Percentiles rank a stretch among this genome's conserved stretches.
These are phyloP conservation scores for Callosobruchus maculatus DNA, from an alignment of 2,888 invertebrate species.

Conservation along the genomic window DNA sequence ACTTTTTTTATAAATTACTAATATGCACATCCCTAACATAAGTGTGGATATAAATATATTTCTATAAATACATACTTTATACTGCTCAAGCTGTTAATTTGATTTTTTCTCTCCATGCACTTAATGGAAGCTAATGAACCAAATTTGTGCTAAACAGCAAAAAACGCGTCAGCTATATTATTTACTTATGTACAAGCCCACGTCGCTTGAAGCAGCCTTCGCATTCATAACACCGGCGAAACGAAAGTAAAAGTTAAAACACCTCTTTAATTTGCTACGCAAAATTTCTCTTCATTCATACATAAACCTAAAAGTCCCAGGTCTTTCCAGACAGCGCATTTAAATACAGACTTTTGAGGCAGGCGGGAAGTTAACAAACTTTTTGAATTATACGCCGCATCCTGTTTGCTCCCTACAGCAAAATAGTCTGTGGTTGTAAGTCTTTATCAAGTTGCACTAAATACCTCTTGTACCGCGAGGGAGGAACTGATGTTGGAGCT, in stretches of 20 bases:
- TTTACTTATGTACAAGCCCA: not conserved
- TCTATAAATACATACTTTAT: too few species aligned
- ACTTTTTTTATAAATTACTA: too few species aligned
- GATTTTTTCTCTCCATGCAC: too few species aligned
- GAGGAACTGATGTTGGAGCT: not conserved
- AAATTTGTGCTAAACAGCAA: too few species aligned
- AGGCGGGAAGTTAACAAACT: not conserved
- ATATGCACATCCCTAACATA: too few species aligned
- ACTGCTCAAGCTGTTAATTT: too few species aligned
- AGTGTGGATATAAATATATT: too few species aligned
- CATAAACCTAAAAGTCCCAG: not conserved
- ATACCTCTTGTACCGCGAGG: not conserved
- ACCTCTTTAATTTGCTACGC: not conserved
- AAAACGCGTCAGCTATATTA: too few species aligned
- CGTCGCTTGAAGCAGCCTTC: not conserved
- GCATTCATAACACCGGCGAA: not conserved
- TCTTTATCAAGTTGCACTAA: not conserved
- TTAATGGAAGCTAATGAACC: too few species aligned
- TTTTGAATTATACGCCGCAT: not conserved
- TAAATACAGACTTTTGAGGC: not conserved
- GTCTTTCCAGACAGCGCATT: not conserved
- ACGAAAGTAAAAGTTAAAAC: not conserved
- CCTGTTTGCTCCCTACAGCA: not conserved
- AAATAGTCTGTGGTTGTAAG: not conserved
- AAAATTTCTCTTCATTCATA: not conserved